phyloP scores from a whole-genome alignment of 2,888 invertebrate genomes.

The Nezara viridula region DNA sequence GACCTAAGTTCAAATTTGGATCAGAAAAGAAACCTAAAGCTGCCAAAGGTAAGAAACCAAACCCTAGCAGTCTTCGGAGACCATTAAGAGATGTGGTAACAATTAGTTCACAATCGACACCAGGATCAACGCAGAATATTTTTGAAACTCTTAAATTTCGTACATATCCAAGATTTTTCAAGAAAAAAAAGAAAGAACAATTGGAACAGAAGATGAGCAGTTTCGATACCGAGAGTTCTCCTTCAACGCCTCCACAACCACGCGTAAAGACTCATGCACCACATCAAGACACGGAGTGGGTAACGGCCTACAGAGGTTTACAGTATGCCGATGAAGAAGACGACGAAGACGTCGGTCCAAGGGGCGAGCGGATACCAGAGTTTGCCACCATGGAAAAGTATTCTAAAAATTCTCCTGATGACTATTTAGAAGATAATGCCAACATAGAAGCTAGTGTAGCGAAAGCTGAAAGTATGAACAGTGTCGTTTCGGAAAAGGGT shows the following conservation, averaged over 20 bases:
- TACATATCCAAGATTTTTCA: constrained; percentile 82
- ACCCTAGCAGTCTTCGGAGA: constrained; percentile 64
- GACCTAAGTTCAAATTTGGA: constrained; percentile 75
- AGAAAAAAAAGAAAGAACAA: constrained; percentile 69
- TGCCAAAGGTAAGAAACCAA: constrained; percentile 66
- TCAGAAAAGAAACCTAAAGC: constrained; percentile 60
- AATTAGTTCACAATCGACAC: constrained; percentile 60
- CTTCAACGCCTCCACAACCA: constrained; percentile 67
- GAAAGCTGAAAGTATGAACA: constrained; percentile 63
- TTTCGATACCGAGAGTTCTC: constrained; percentile 68
- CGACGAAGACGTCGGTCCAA: constrained; percentile 45
- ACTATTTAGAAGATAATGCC: constrained; percentile 60
- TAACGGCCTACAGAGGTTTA: constrained; percentile 69
- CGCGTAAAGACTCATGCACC: constrained; percentile 67
- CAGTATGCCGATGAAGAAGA: constrained; percentile 68
- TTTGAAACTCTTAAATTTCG: constrained; percentile 80
- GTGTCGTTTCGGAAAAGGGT: constrained; percentile 64
- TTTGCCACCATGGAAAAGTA: constrained; percentile 60
- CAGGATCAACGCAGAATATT: constrained; percentile 73
- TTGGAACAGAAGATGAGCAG: constrained; percentile 69
- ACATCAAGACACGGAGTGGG: constrained; percentile 71
- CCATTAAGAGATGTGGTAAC: constrained; percentile 69
- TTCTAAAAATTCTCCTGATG: constrained; percentile 58
- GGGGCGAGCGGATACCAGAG: constrained; percentile 57
- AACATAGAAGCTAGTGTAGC: constrained; percentile 35